phyloP scores from a whole-genome alignment of 2,888 invertebrate species.

The Drosophila nr. medialis region DNA sequence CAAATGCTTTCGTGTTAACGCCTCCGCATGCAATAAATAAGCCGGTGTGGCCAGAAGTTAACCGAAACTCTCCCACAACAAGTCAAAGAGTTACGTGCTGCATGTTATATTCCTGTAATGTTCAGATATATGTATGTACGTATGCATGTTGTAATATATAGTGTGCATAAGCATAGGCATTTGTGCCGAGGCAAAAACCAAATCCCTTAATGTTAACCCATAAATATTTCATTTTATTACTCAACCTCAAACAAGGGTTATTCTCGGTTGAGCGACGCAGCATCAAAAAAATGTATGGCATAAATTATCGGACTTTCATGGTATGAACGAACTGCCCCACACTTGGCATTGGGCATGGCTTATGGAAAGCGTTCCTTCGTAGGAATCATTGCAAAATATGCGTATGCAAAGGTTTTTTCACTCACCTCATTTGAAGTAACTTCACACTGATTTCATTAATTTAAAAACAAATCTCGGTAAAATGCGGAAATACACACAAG shows the following conservation, averaged over 20 bases:
- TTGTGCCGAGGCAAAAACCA: conserved; percentile 52
- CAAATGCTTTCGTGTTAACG: conserved; percentile 74
- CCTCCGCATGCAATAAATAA: conserved; percentile 71
- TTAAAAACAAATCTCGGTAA: conserved; percentile 29
- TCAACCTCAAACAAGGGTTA: conserved; percentile 75
- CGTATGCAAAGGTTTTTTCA: conserved; percentile 10
- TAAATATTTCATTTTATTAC: conserved; percentile 79
- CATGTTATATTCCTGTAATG: conserved; percentile 44
- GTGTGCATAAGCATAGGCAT: conserved; percentile 27
- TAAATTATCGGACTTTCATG: conserved; percentile 53
- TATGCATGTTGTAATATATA: conserved; percentile 15
- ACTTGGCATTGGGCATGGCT: conserved; percentile 1
- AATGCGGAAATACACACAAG: conserved; percentile 2
- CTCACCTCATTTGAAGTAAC: conserved; percentile 22
- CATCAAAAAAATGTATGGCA: conserved; percentile 62
- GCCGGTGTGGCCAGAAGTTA: conserved; percentile 58
- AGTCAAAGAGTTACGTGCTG: conserved; percentile 39
- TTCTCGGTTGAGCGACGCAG: conserved; percentile 22
- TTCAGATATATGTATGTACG: conserved; percentile 7
- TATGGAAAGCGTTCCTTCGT: conserved; percentile 19
- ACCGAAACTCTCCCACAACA: conserved; percentile 56
- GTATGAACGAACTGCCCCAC: conserved; percentile 1
- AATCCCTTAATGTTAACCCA: conserved; percentile 77
- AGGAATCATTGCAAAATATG: conserved; percentile 29
- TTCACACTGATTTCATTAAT: conserved; percentile 43